These are phyloP conservation scores for Ephialtes manifestator DNA, from an alignment of 2,888 invertebrate genomes.

Conservation along the genomic window DNA sequence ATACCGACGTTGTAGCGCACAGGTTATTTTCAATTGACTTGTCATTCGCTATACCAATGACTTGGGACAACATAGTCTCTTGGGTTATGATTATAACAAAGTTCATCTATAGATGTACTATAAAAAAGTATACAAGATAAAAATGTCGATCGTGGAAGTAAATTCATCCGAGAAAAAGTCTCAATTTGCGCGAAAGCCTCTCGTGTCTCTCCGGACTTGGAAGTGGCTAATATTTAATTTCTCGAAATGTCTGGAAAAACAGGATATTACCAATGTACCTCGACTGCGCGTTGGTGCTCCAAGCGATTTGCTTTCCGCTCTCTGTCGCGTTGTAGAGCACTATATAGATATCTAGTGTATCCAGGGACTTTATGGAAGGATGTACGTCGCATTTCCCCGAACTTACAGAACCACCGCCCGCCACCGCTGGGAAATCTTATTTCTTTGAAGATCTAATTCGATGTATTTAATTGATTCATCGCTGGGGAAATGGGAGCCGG, in stretches of 20 bases:
- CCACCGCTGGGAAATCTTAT: conserved; percentile 83
- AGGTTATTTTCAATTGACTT: neutral
- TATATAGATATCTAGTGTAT: neutral
- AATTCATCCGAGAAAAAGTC: conserved; percentile 24
- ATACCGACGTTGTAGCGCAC: neutral
- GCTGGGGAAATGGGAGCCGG: conserved; percentile 69
- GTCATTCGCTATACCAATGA: neutral
- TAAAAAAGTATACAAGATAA: neutral
- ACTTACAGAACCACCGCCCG: conserved; percentile 45
- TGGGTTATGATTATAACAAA: conserved; percentile 11
- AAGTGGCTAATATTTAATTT: conserved; percentile 82
- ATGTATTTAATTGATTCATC: conserved; percentile 80
- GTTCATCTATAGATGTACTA: neutral
- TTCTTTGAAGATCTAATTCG: conserved; percentile 79
- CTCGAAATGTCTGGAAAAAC: conserved; percentile 76
- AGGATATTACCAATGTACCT: conserved; percentile 67
- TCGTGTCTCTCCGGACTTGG: conserved; percentile 26
- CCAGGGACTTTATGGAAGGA: conserved; percentile 33
- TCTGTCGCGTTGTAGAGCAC: neutral
- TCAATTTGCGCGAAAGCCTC: conserved; percentile 2
- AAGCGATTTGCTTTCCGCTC: conserved; percentile 32
- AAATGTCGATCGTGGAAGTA: neutral
- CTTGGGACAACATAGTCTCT: neutral
- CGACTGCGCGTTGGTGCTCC: conserved; percentile 9
- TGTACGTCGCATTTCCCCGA: conserved; percentile 34